phyloP scores from a whole-genome alignment of 1,140 invertebrate species.

The Drosophila pandora region DNA sequence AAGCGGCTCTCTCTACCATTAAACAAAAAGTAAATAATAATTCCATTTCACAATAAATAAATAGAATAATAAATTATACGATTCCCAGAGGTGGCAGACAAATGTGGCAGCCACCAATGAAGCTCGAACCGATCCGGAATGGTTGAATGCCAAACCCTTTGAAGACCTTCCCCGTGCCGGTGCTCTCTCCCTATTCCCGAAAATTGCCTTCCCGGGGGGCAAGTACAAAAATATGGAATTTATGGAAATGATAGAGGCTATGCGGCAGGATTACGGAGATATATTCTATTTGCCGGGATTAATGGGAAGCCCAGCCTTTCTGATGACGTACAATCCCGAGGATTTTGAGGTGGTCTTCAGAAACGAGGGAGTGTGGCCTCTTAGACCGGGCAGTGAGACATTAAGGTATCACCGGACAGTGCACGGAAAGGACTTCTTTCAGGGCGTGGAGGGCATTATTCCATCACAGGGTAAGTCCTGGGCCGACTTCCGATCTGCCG shows the following conservation, averaged over 20 bases:
- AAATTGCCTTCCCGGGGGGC: slow-evolving; percentile 49
- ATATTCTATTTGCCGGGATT: slow-evolving; percentile 33
- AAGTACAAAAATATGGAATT: slow-evolving; percentile 42
- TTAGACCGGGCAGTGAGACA: slow-evolving; percentile 31
- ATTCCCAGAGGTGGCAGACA: slow-evolving; percentile 38
- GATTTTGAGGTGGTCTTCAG: slow-evolving; percentile 64
- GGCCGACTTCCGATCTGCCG: slow-evolving; percentile 61
- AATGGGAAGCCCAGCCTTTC: slow-evolving; percentile 30
- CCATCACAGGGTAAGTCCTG: slow-evolving; percentile 58
- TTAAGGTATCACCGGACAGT: slow-evolving; percentile 48
- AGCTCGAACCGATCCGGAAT: slow-evolving; percentile 26
- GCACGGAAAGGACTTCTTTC: slow-evolving; percentile 51
- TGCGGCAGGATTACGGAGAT: slow-evolving; percentile 43
- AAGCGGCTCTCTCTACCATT: background rate
- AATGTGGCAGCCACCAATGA: slow-evolving; percentile 12
- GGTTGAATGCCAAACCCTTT: slow-evolving; percentile 52
- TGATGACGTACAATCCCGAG: slow-evolving; percentile 53
- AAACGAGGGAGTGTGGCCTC: slow-evolving; percentile 67
- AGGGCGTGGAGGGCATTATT: slow-evolving; percentile 54
- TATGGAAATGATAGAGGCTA: slow-evolving; percentile 27
- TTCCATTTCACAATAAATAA: background rate
- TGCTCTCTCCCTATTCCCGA: slow-evolving; percentile 11
- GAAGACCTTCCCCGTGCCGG: slow-evolving; percentile 48
- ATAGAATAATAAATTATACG: too few relatives aligned
- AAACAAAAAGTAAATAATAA: slow-evolving; percentile 24